Evolutionary conservation across 2,797 vertebrate genomes (phyloP), one percentile per base, ranked within the genome.

Genomic region (Sandelia bainsii): DNA sequence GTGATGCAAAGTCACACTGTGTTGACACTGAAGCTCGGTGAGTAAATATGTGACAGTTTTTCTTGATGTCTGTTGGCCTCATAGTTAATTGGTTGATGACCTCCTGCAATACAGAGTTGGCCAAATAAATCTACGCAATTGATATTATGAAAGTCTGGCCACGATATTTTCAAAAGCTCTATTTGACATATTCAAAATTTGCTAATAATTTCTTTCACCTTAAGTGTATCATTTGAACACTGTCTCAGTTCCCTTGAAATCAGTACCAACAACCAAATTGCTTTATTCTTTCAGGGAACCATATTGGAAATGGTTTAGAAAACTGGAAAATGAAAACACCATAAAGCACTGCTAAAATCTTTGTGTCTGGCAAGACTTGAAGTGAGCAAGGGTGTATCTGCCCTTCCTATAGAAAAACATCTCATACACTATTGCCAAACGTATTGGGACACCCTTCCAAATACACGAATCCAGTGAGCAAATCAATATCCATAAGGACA

Each of bases 1-100:
- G 17, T 29, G 27, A 77, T 72, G 61, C 65, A 51, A 68, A 52
- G 8, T 68, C 63, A 46, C 59, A 59, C 37, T 62, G 62, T 62
- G 60, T 48, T 60, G 53, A 69, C 54, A 54, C 56, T 11, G 3
- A n/a, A n/a, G n/a, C n/a, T n/a, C 40, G 45, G 23, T 52, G 61
- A 59, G 32, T 62, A 42, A 60, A 58, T 59, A 37, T 40, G 39
- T 72, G 29, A 25, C 58, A 63, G 29, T 44, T 49, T 48, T 56
- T 20, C 20, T 62, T 63, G 0, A 66, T 69, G 48, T 63, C 48
- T 57, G 44, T 69, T 69, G 57, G 54, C 20, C 45, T 49, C 27
- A 17, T 22, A 25, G 22, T 49, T 49, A 19, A 46, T 72, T 61
- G 62, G 25, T 51, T 62, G 14, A 75, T 72, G 52, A 16, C 51